These are phyloP conservation scores for Nanorana parkeri DNA, from an alignment of 2,113 vertebrate species.

Conservation along the genomic window DNA sequence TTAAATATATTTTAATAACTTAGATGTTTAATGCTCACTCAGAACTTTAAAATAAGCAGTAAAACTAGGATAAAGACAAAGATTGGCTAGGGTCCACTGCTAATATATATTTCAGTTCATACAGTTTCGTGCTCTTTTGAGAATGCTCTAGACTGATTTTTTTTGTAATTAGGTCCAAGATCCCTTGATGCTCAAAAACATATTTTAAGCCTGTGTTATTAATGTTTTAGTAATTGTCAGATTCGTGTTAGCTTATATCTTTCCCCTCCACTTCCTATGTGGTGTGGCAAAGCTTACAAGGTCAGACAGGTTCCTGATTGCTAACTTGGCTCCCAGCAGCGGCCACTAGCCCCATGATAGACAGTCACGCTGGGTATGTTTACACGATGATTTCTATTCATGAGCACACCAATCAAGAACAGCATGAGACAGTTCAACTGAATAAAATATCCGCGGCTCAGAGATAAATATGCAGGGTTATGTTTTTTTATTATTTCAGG, in stretches of 20 bases:
- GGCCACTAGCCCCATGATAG: slow-evolving; percentile 53
- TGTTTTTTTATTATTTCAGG: slow-evolving; percentile 58
- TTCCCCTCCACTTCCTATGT: slow-evolving; percentile 35
- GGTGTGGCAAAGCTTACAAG: slow-evolving; percentile 57
- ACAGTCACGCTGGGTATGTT: slow-evolving; percentile 57
- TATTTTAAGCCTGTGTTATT: slow-evolving; percentile 53
- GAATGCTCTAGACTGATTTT: slow-evolving; percentile 50
- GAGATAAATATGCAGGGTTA: slow-evolving; percentile 59
- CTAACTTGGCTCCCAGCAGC: slow-evolving; percentile 59
- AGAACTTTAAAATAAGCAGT: not conserved
- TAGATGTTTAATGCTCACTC: not conserved
- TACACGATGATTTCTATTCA: slow-evolving; percentile 59
- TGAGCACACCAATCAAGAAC: slow-evolving; percentile 59
- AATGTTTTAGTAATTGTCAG: slow-evolving; percentile 55
- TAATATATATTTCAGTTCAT: slow-evolving; percentile 49
- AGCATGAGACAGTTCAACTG: slow-evolving; percentile 59
- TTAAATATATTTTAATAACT: too few relatives aligned
- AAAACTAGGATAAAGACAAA: not conserved
- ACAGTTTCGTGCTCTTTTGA: slow-evolving; percentile 25
- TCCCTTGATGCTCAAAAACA: slow-evolving; percentile 43
- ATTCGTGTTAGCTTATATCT: slow-evolving; percentile 51
- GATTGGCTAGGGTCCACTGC: slow-evolving; percentile 6
- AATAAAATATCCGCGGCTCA: slow-evolving; percentile 55
- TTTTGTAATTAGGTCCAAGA: slow-evolving; percentile 55
- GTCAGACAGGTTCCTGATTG: slow-evolving; percentile 58